Base-by-base conservation (phyloP, 1,140 invertebrate genomes). In the Drosophila ambigua region DNA sequence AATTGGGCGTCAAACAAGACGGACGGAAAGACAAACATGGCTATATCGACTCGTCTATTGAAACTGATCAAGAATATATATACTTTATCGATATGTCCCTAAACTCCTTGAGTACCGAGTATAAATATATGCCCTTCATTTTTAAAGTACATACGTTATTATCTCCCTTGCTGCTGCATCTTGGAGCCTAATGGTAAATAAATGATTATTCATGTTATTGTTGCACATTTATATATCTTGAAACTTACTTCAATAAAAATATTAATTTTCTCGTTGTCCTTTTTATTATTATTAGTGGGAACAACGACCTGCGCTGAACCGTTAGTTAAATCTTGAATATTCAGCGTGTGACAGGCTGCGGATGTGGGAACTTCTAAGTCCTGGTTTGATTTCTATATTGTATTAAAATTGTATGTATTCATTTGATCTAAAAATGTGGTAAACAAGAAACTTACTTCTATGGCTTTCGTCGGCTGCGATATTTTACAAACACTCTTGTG, bases 181-280 rank as follows among this genome's bases (percentile, higher is more conserved):
- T 84, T 26, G 67, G 63, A 58, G 79, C 58, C 89, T 90, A 45
- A 4, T 16, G 2, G 23, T 54, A 72, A 20, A 28, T 13, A 43
- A 20, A 45, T 35, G 5, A 52, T 15, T 16, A 23, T 39, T 28
- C 49, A 15, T 39, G 4, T 3, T 24, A 51, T 15, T 13, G 0
- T 13, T 39, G 15, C 28, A 23, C 7, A 46, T 31, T 24, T 66
- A 24, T 4, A n/a, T 35, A 16, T 16, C 1, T 5, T 41, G 7
- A 4, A n/a, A 48, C 81, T 80, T 57, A 90, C 87, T 49, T 87
- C 79, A 63, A 45, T 73, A 44, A 83, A 67, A 52, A 61, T 57
- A 71, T 87, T 71, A 49, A 67, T 83, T 16, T 71, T 51, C 44
- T 81, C 77, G 49, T 60, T 61, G 43, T 76, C 76, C 50, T 79